Conservation (phyloP, 2,113 vertebrate species). For the Trematocara macrostoma region DNA sequence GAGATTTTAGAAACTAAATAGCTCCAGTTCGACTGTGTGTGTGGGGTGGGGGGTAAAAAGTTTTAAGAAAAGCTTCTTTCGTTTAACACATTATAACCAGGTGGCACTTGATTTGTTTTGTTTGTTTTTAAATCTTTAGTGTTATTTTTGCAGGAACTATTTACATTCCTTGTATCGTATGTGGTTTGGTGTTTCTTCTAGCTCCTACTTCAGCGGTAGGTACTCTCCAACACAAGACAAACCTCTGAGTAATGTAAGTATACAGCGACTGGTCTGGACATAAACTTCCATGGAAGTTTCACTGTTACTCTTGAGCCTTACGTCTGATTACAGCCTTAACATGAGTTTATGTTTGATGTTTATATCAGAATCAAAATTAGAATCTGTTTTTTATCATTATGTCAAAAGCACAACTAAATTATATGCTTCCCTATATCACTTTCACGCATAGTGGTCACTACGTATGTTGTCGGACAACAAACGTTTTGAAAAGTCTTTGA, state of each 20-base stretch:
- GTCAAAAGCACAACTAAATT: not conserved
- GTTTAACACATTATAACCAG: not conserved
- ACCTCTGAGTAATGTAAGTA: not conserved
- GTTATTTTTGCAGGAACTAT: not conserved
- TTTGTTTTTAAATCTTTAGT: not conserved
- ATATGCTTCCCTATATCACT: not conserved
- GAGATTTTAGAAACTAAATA: not conserved
- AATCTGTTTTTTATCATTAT: not conserved
- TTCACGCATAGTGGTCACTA: accelerated
- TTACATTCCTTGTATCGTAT: not conserved
- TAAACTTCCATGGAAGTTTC: not conserved
- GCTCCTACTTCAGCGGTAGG: not conserved
- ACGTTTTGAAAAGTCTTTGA: not conserved
- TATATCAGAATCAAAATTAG: not conserved
- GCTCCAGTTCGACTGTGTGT: accelerated
- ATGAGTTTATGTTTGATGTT: not conserved
- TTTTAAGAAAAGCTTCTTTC: not conserved
- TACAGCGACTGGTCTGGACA: not conserved
- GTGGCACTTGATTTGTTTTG: not conserved
- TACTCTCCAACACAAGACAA: not conserved
- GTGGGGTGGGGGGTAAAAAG: accelerated
- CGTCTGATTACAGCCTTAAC: not conserved
- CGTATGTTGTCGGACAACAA: not conserved
- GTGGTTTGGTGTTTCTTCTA: not conserved
- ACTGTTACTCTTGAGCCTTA: not conserved